Evolutionary conservation across 1,140 invertebrate genomes (phyloP).

Genomic region (Maconellicoccus hirsutus): DNA sequence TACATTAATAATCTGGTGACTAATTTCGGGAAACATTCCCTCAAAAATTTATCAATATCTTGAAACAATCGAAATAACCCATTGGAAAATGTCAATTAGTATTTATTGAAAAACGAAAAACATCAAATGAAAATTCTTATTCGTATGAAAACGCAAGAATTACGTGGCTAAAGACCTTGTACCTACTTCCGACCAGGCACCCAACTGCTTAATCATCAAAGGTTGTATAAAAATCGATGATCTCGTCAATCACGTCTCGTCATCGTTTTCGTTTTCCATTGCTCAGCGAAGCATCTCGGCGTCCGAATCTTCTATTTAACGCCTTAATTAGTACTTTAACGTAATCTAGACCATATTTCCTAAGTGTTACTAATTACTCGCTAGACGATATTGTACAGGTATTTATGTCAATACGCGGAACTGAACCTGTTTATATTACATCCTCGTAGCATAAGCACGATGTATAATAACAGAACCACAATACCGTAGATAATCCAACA

Average conservation of each 20-base stretch:
- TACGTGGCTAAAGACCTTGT: too few relatives aligned
- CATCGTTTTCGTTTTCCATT: background rate
- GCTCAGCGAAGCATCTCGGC: background rate
- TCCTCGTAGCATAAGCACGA: background rate
- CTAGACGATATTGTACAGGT: background rate
- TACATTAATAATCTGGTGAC: too few relatives aligned
- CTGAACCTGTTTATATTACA: background rate
- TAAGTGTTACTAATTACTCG: background rate
- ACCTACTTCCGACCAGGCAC: too few relatives aligned
- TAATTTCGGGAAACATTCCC: too few relatives aligned
- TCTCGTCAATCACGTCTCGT: background rate
- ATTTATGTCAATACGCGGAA: background rate
- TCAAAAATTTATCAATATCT: too few relatives aligned
- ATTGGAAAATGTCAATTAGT: too few relatives aligned
- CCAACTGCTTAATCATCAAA: too few relatives aligned
- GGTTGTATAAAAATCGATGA: background rate
- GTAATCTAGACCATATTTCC: background rate
- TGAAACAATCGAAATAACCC: too few relatives aligned
- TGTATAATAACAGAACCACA: background rate
- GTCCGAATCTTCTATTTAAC: background rate
- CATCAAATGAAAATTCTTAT: too few relatives aligned
- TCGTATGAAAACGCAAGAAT: too few relatives aligned
- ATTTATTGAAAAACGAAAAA: too few relatives aligned
- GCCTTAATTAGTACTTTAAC: background rate
- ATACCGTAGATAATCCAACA: background rate